Base-by-base conservation (phyloP, 2,888 invertebrate species). In the Ethmia dodecea region DNA sequence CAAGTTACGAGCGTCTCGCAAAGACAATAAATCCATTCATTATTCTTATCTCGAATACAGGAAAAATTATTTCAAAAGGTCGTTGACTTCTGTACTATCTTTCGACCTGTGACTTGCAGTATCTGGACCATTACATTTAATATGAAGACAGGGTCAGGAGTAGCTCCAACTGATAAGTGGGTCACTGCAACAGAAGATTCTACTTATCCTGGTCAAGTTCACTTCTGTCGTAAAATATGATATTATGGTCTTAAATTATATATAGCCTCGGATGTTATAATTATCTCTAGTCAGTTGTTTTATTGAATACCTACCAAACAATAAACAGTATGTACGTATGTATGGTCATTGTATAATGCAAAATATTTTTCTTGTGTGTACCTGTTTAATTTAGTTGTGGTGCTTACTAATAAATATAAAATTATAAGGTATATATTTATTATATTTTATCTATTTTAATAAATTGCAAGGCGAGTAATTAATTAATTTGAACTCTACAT, bases 151-250 rank as follows among this genome's bases (percentile, higher is more conserved):
- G 70, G 78, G 79, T 79, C 77, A 73, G 56, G 53, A 69, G 52
- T 55, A n/a, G n/a, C n/a, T n/a, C n/a, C 53, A 37, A 36, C 70
- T 63, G 79, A 78, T 78, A 79, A 70, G 42, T 78, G 44, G 77
- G 81, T 76, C 78, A 77, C 61, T 78, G 75, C 72, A 77, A 63
- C 66, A 56, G 55, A 63, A 68, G 61, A 64, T 49, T 62, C 56
- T 58, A 54, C 61, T 55, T 49, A 50, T 56, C 53, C 47, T 73
- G 76, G 84, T 79, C 84, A 86, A 86, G 84, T 83, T 84, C 81
- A 77, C 45, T 56, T 48, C 51, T 52, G 55, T 59, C 52, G 42
- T 31, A 28, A 16, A 35, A 42, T 32, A 37, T 26, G 22, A n/a
- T 26, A 6, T n/a, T 33, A 28, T 16, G 10, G 12, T 20, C 14